Evolutionary conservation across 2,113 vertebrate genomes (phyloP).

Genomic region (Microtus richardsoni): DNA sequence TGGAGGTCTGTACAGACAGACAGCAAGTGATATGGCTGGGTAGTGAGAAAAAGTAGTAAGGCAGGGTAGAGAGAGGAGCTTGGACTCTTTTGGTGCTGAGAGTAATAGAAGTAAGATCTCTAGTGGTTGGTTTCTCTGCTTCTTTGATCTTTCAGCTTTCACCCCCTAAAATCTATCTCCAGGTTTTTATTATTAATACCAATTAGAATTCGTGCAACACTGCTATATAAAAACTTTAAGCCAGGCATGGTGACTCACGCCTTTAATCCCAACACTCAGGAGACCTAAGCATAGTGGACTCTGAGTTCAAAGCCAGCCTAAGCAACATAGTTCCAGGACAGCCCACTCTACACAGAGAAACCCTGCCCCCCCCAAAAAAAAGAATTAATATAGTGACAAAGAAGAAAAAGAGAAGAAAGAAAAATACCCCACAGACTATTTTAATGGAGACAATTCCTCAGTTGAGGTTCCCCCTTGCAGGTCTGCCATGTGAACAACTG

Average conservation of each 20-base stretch:
- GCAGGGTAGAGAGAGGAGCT: too few relatives aligned
- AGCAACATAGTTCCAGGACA: background rate
- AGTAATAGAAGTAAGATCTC: too few relatives aligned
- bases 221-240: background rate
- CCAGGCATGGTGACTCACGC: background rate
- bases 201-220: too few relatives aligned
- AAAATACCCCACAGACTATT: background rate
- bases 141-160: too few relatives aligned
- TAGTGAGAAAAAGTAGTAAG: too few relatives aligned
- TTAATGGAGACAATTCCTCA: background rate
- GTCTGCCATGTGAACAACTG: background rate
- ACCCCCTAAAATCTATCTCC: too few relatives aligned
- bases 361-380: too few relatives aligned
- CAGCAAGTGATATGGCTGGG: too few relatives aligned
- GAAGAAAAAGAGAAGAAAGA: background rate
- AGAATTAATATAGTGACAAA: background rate
- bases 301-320: background rate
- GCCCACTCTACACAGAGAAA: background rate
- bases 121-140: too few relatives aligned
- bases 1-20: too few relatives aligned
- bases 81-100: too few relatives aligned
- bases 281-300: background rate
- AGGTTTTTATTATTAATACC: too few relatives aligned
- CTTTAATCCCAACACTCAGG: background rate
- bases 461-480: background rate